Percentiles rank a stretch among this genome's conserved stretches.
Conservation (phyloP, 1,140 invertebrate species). For the Drosophila lini region DNA sequence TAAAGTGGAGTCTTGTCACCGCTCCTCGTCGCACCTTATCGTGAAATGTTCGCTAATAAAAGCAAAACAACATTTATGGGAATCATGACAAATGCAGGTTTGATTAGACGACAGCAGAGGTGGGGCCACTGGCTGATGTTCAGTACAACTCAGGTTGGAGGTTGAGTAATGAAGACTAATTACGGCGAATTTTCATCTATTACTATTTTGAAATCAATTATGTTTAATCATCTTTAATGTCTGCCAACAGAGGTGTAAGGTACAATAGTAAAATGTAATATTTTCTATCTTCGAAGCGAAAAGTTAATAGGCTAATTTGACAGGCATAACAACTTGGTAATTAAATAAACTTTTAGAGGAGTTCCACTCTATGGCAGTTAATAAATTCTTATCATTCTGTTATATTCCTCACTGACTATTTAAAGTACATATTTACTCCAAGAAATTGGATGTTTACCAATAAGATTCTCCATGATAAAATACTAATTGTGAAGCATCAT, state of each 20-base stretch:
- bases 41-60: slow-evolving; percentile 44
- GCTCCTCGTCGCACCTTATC: slow-evolving; percentile 30
- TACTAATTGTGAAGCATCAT: background rate
- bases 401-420: background rate
- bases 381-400: background rate
- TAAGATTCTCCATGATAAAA: background rate
- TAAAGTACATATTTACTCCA: background rate
- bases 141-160: background rate
- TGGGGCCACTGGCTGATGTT: slow-evolving; percentile 19
- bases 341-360: background rate
- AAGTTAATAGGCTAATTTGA: background rate
- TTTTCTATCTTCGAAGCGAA: background rate
- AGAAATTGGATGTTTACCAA: background rate
- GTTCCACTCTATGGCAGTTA: background rate
- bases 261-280: background rate
- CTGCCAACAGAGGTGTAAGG: background rate
- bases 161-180: slow-evolving; percentile 33
- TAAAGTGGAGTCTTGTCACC: slow-evolving; percentile 48
- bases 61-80: slow-evolving; percentile 47
- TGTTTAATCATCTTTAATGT: slow-evolving; percentile 21
- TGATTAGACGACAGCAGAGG: slow-evolving; percentile 43
- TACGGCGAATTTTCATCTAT: slow-evolving; percentile 14
- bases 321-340: background rate
- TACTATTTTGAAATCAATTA: slow-evolving; percentile 26
- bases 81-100: slow-evolving; percentile 52